These are phyloP conservation scores for Odontophorus gujanensis DNA, from an alignment of 2,113 vertebrate species.

Conservation along the genomic window DNA sequence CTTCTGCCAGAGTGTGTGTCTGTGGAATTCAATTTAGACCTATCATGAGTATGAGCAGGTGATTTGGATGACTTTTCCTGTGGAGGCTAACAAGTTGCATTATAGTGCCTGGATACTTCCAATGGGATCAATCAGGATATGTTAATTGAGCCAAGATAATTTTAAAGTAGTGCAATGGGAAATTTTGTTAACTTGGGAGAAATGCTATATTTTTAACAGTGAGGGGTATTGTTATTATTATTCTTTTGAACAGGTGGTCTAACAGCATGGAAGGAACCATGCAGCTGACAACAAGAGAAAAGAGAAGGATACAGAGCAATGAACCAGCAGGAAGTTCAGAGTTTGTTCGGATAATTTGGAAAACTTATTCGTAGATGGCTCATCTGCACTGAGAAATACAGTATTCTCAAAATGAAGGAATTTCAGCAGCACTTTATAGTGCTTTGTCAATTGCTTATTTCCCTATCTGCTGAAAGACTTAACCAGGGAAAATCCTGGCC, in stretches of 20 bases:
- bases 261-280: slow-evolving; percentile 67
- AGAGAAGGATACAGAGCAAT: slow-evolving; percentile 42
- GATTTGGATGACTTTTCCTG: slow-evolving; percentile 60
- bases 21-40: slow-evolving; percentile 59
- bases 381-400: slow-evolving; percentile 50
- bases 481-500: background rate
- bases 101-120: slow-evolving; percentile 55
- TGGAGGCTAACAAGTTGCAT: slow-evolving; percentile 50
- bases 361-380: slow-evolving; percentile 56
- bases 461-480: background rate
- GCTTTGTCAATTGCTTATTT: background rate
- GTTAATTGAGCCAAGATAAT: slow-evolving; percentile 66
- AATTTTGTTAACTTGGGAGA: slow-evolving; percentile 67
- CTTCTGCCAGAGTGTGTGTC: slow-evolving; percentile 18
- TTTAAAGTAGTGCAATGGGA: slow-evolving; percentile 67
- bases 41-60: slow-evolving; percentile 39
- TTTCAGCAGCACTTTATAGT: background rate
- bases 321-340: slow-evolving; percentile 62
- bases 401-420: background rate
- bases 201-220: slow-evolving; percentile 71
- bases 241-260: slow-evolving; percentile 74
- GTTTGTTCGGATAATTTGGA: slow-evolving; percentile 63
- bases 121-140: slow-evolving; percentile 67
- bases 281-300: slow-evolving; percentile 34
- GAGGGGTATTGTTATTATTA: slow-evolving; percentile 69